Percentiles rank a stretch among this genome's conserved stretches.
phyloP scores from a whole-genome alignment of 2,888 invertebrate genomes.

The Kryphioiulus occultus region DNA sequence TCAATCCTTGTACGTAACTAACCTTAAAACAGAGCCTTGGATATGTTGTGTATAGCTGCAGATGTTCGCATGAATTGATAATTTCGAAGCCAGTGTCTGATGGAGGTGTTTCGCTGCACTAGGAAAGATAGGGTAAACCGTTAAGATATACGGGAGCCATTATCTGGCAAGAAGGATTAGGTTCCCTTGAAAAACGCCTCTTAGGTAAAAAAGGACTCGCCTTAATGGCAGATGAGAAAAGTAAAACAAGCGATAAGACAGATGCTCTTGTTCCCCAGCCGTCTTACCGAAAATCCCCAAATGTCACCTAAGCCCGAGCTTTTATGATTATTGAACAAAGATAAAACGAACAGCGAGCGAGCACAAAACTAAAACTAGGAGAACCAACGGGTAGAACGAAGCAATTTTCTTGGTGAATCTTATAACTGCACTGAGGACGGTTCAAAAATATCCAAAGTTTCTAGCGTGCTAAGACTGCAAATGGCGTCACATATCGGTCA shows the following conservation, averaged over 20 bases:
- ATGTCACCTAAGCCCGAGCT: conserved; percentile 11
- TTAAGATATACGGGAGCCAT: not conserved
- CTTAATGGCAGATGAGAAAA: conserved; percentile 8
- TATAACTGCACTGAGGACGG: not conserved
- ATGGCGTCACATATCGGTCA: too few relatives aligned
- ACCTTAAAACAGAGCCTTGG: not conserved
- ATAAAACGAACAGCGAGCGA: not conserved
- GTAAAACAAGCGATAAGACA: conserved; percentile 23
- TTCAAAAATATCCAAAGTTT: not conserved
- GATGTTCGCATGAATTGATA: not conserved
- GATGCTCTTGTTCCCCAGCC: conserved; percentile 14
- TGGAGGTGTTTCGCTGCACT: too few relatives aligned
- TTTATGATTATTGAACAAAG: conserved; percentile 23
- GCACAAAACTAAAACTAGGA: not conserved
- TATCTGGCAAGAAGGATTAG: conserved; percentile 15
- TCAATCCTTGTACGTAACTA: not conserved
- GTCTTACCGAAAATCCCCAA: conserved; percentile 23
- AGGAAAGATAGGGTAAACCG: not conserved
- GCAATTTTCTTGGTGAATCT: not conserved
- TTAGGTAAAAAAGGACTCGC: not conserved
- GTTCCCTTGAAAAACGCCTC: not conserved
- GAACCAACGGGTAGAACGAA: not conserved
- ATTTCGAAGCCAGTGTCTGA: not conserved
- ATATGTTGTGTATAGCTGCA: not conserved
- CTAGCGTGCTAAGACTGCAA: too few relatives aligned